phyloP scores from a whole-genome alignment of 1,140 invertebrate species.

The Solen grandis region DNA sequence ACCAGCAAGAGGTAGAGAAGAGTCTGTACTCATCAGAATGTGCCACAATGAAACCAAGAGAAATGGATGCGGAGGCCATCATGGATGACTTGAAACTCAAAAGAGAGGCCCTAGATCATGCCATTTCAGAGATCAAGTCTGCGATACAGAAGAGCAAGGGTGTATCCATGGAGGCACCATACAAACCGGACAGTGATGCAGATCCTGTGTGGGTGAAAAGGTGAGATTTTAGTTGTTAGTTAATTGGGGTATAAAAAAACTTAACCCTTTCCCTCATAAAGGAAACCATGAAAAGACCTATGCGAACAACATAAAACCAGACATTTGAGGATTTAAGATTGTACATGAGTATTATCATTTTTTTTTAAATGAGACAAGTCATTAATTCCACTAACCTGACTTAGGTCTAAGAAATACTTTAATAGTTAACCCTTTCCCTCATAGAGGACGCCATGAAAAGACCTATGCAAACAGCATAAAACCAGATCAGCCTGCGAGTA shows the following conservation, averaged over 20 bases:
- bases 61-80: constrained; percentile 77
- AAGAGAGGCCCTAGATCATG: constrained; percentile 85
- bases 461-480: too few relatives aligned
- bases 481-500: too few relatives aligned
- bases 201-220: constrained; percentile 81
- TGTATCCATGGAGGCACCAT: constrained; percentile 73
- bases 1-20: constrained; percentile 72
- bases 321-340: background rate
- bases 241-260: background rate
- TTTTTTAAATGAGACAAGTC: too few relatives aligned
- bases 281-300: too few relatives aligned
- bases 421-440: too few relatives aligned
- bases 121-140: constrained; percentile 90
- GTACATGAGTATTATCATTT: too few relatives aligned
- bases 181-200: constrained; percentile 55
- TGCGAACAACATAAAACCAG: too few relatives aligned
- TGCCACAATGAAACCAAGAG: constrained; percentile 59
- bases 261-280: too few relatives aligned
- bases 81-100: constrained; percentile 77
- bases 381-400: too few relatives aligned
- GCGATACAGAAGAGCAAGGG: constrained; percentile 88
- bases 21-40: constrained; percentile 59
- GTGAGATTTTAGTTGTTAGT: constrained; percentile 23
- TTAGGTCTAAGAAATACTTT: too few relatives aligned
- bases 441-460: too few relatives aligned